Percentiles rank a stretch among this genome's conserved stretches.
phyloP scores from a whole-genome alignment of 2,113 vertebrate species.

The Rostratula benghalensis region DNA sequence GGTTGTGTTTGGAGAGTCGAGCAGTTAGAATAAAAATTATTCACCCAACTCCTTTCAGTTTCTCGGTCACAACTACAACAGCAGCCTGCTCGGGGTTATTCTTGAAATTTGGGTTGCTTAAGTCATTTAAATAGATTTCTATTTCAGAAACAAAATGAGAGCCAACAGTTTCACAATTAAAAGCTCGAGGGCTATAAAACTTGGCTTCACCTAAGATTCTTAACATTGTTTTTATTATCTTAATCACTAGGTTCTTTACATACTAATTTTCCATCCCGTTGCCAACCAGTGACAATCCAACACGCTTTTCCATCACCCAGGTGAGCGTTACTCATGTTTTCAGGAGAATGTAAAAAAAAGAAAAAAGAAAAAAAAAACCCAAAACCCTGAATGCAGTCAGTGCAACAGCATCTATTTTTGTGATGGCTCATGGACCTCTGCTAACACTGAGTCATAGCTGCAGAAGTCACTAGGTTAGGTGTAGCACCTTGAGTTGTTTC shows the following conservation, averaged over 20 bases:
- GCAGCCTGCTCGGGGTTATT: conserved; percentile 21
- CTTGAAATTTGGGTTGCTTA: conserved; percentile 54
- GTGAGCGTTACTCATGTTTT: conserved; percentile 65
- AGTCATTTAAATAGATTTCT: conserved; percentile 61
- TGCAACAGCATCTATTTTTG: not conserved
- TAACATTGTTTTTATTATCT: conserved; percentile 69
- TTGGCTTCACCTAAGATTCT: conserved; percentile 53
- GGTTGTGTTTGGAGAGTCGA: not conserved
- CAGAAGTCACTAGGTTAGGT: not conserved
- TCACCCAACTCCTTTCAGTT: not conserved
- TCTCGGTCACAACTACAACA: conserved; percentile 10
- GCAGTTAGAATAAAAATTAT: not conserved
- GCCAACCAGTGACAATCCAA: conserved; percentile 45
- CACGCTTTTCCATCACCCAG: conserved; percentile 23
- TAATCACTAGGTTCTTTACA: conserved; percentile 60
- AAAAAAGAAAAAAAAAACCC: too few relatives aligned
- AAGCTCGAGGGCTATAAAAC: conserved; percentile 62
- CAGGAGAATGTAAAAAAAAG: not conserved
- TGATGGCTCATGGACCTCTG: not conserved
- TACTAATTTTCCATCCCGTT: conserved; percentile 59
- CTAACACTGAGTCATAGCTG: not conserved
- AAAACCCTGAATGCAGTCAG: not conserved
- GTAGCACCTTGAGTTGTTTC: not conserved
- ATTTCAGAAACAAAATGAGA: conserved; percentile 60
- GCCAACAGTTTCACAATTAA: conserved; percentile 67